Base-by-base conservation (phyloP, 2,888 invertebrate genomes). In the Rugalucina vietnamica region DNA sequence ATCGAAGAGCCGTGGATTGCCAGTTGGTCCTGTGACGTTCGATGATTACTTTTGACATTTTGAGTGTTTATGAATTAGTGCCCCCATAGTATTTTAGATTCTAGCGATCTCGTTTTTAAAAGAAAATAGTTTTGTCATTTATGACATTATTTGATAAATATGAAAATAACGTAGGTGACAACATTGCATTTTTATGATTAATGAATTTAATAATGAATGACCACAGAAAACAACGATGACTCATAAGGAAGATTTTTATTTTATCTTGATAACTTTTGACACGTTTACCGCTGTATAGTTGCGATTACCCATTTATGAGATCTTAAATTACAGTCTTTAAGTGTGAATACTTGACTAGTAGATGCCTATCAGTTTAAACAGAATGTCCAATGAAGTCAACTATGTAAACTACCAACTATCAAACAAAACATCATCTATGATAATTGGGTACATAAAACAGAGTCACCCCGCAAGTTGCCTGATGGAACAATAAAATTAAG, bases 321-420 rank as follows among this genome's bases (percentile, higher is more conserved):
- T 81, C 49, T 81, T 50, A 81, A 76, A 81, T 76, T 81, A 76
- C 81, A 54, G 81, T 70, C 43, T 69, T 60, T 79, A 29, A 65
- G 70, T 32, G 50, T 60, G 57, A 39, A 29, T 54, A 49, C 39
- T 73, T 71, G 27, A 49, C n/a, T 32, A 0, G 21, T 10, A 74
- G 79, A 79, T 79, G 73, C 18, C 43, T 74, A 79, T 79, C 79
- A 74, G 37, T 37, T 32, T 24, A n/a, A 43, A 14, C 43, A 79
- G 60, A 74, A 73, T 79, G 57, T 74, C 60, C 77, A 77, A 77
- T 77, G 43, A 69, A 77, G 49, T 77, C 37, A 74, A 69, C 74
- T 73, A 79, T 79, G 79, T 43, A 29, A 34, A 65, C 65, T 65
- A 65, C 65, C 24, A 34, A 34, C 65, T 65, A 65, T 65, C 65